phyloP scores from a whole-genome alignment of 2,888 invertebrate genomes.

The Leucozona laternaria region DNA sequence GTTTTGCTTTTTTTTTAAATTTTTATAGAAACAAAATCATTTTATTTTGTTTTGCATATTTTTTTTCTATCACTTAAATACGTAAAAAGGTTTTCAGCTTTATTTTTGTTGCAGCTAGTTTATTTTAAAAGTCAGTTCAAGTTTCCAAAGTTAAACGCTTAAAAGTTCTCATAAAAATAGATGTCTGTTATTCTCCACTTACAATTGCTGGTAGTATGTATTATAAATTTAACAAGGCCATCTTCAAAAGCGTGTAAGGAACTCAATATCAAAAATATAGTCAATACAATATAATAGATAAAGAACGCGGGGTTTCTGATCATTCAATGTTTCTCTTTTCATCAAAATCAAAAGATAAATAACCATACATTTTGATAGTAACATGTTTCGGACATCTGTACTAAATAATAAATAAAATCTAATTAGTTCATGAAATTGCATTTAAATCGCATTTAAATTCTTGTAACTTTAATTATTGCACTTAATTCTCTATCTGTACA shows the following conservation, averaged over 20 bases:
- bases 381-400: no score
- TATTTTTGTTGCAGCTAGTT: not conserved
- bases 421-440: no score
- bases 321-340: not conserved
- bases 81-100: not conserved
- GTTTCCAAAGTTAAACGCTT: not conserved
- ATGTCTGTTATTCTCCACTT: not conserved
- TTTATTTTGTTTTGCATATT: conserved; percentile 14
- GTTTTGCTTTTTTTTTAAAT: conserved; percentile 6
- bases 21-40: not conserved
- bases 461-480: no score
- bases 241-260: not conserved
- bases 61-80: not conserved
- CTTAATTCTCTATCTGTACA: not conserved
- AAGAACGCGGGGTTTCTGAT: not conserved
- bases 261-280: no score
- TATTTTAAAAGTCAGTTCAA: not conserved
- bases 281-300: not conserved
- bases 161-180: not conserved
- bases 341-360: no score
- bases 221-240: not conserved
- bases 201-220: not conserved
- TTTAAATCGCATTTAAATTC: no score
- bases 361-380: no score
- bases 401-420: no score